phyloP scores from a whole-genome alignment of 2,888 invertebrate species.

The Luperina testacea region DNA sequence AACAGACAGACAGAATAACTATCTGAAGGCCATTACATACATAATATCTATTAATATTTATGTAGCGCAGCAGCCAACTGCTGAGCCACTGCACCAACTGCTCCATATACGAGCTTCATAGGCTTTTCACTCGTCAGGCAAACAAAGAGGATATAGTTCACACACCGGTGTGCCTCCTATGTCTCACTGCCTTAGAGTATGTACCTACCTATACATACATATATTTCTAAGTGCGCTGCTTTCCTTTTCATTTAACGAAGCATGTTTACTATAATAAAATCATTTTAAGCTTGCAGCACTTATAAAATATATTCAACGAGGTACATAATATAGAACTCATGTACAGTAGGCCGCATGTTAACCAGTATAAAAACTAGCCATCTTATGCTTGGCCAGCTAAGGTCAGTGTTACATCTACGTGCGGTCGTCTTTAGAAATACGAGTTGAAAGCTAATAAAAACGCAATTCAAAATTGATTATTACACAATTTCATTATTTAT shows the following conservation, averaged over 20 bases:
- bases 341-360: background rate
- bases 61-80: background rate
- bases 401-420: background rate
- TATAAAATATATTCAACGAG: background rate
- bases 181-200: conserved; percentile 23
- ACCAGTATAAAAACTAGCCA: background rate
- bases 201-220: background rate
- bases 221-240: background rate
- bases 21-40: background rate
- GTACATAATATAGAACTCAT: background rate
- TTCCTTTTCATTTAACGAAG: background rate
- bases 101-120: background rate
- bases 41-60: background rate
- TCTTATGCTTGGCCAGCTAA: background rate
- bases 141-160: background rate
- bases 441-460: background rate
- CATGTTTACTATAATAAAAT: background rate
- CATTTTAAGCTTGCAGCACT: background rate
- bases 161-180: conserved; percentile 2
- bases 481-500: too few relatives aligned
- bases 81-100: background rate
- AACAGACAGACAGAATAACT: background rate
- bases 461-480: too few relatives aligned
- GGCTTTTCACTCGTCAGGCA: background rate
- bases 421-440: background rate